phyloP scores from a whole-genome alignment of 2,888 invertebrate genomes.

The Erebia ligea region DNA sequence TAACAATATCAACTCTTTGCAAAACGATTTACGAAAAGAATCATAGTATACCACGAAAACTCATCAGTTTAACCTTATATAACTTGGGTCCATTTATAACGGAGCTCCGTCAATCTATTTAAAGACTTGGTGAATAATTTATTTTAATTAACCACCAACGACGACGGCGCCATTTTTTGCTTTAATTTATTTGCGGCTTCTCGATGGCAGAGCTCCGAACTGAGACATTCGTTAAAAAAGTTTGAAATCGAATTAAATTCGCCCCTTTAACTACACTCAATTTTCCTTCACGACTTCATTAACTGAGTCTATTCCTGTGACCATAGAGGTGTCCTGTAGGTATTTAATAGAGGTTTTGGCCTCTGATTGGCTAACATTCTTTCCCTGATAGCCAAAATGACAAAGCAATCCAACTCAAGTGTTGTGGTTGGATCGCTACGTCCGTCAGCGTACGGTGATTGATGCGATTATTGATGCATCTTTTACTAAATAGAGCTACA shows the following conservation, averaged over 20 bases:
- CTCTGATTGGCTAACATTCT: too few species aligned
- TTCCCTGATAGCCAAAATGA: too few species aligned
- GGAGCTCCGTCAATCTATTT: slow-evolving; percentile 50
- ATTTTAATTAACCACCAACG: slow-evolving; percentile 76
- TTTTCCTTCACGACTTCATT: slow-evolving; percentile 82
- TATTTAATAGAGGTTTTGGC: not conserved
- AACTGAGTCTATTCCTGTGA: slow-evolving; percentile 78
- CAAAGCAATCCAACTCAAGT: too few species aligned
- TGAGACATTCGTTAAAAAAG: slow-evolving; percentile 78
- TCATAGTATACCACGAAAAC: slow-evolving; percentile 8
- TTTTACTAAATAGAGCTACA: too few species aligned
- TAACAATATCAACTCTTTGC: not conserved
- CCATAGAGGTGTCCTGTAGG: not conserved
- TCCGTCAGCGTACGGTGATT: too few species aligned
- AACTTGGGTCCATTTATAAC: slow-evolving; percentile 26
- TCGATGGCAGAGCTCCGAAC: slow-evolving; percentile 65
- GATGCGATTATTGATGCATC: too few species aligned
- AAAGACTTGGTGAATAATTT: slow-evolving; percentile 71
- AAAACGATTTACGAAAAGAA: not conserved
- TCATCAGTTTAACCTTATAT: slow-evolving; percentile 23
- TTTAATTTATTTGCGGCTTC: slow-evolving; percentile 67
- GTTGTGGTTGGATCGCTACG: too few species aligned
- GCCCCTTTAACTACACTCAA: slow-evolving; percentile 82
- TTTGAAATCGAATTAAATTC: slow-evolving; percentile 81
- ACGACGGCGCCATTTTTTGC: slow-evolving; percentile 72